Evolutionary conservation across 2,888 invertebrate species (phyloP), one percentile per base, ranked within the genome.

Genomic region (Dusona sp.): DNA sequence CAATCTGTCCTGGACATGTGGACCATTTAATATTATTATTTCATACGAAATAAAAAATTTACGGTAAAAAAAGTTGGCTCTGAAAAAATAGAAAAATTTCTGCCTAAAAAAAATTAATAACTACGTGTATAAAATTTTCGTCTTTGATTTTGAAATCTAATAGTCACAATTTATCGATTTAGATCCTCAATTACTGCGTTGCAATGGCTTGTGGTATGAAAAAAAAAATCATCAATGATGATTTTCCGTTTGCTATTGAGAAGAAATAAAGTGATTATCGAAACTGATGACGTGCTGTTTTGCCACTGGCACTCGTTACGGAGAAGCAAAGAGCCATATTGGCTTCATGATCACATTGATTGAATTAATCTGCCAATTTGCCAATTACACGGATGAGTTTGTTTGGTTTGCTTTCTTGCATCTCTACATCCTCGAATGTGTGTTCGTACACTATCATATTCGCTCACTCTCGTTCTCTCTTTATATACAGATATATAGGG

Each of bases 351-450:
- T 80, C 68, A 91, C 92, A 92, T 92, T 92, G 93, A 94, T 94
- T 92, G 91, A 92, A 94, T 94, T 93, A 94, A 93, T 93, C 92
- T 91, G 92, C 92, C 94, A 93, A 94, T 94, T 94, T 94, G 90
- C 90, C 93, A 94, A 94, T 94, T 93, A 93, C 92, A 92, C 92
- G 93, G 93, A 93, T 93, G 92, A 93, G 92, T 94, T 94, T 94
- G 93, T 93, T 94, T 93, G 93, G 92, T 92, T 82, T 75, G 91
- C 91, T 90, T 90, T 88, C 88, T 89, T 88, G 88, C 88, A 85
- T 88, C 87, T 90, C 89, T 89, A 87, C 88, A 88, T 87, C 74
- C 79, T 38, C 65, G 33, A 74, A 79, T 89, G 87, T 72, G 73
- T 38, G 48, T 64, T 57, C 42, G n/a, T 22, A 54, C 64, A 51